Conservation (phyloP, 2,113 vertebrate genomes). For the Ranitomeya imitator region DNA sequence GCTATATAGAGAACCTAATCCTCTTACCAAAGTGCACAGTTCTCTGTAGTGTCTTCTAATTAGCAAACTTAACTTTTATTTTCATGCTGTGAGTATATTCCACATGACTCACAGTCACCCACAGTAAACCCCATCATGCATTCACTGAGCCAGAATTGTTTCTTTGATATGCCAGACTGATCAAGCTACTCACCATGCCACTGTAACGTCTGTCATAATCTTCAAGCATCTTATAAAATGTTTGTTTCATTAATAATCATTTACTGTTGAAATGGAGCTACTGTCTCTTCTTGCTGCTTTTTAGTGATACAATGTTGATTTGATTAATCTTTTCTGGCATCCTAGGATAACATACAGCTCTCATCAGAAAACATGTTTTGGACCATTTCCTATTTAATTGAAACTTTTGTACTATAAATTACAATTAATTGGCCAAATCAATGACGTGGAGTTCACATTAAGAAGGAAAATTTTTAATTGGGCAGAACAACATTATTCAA, state of each 20-base stretch:
- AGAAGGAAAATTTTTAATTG: neutral
- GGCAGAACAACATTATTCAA: neutral
- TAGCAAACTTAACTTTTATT: constrained; percentile 36
- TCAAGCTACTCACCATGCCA: constrained; percentile 17
- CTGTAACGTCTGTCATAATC: constrained; percentile 5
- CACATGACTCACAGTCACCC: constrained; percentile 31
- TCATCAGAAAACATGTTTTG: neutral
- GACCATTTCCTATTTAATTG: neutral
- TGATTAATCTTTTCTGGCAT: constrained; percentile 2
- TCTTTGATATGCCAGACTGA: constrained; percentile 50
- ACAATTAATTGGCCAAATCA: neutral
- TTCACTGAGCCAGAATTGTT: constrained; percentile 31
- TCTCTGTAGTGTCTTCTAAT: constrained; percentile 29
- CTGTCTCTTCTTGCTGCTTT: neutral
- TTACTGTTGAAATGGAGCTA: constrained; percentile 17
- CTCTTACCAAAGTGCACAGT: neutral
- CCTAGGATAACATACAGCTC: neutral
- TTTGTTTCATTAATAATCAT: constrained; percentile 24
- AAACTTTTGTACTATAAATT: neutral
- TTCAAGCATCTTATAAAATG: constrained; percentile 30
- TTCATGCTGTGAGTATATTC: constrained; percentile 40
- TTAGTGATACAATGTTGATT: constrained; percentile 12
- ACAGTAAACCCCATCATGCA: constrained; percentile 36
- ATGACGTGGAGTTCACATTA: neutral
- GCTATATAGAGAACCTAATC: neutral